Conservation (phyloP, 2,888 invertebrate genomes). For the Drosophila mulleri region DNA sequence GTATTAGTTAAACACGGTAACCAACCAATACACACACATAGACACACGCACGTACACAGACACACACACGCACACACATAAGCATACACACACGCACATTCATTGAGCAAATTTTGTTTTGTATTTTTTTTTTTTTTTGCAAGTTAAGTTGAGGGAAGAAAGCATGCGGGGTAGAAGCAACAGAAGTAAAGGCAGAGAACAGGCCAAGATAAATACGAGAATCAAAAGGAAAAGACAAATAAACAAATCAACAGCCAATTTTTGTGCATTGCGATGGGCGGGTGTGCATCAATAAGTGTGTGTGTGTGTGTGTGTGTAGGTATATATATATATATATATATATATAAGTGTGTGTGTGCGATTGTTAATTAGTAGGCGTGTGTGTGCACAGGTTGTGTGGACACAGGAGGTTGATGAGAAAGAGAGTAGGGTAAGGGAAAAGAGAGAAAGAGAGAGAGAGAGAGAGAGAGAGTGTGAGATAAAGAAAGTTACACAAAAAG, state of each 20-base stretch:
- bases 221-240: slow-evolving; percentile 39
- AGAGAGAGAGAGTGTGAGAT: slow-evolving; percentile 3
- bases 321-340: neutral
- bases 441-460: slow-evolving; percentile 20
- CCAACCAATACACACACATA: slow-evolving; percentile 62
- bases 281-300: slow-evolving; percentile 18
- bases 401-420: slow-evolving; percentile 1
- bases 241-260: slow-evolving; percentile 73
- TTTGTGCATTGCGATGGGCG: slow-evolving; percentile 55
- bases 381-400: slow-evolving; percentile 18
- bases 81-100: slow-evolving; percentile 27
- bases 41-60: slow-evolving; percentile 23
- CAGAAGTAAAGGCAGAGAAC: neutral
- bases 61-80: slow-evolving; percentile 19
- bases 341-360: slow-evolving; percentile 1
- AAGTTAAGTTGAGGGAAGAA: slow-evolving; percentile 23
- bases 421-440: slow-evolving; percentile 22
- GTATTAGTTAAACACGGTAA: slow-evolving; percentile 78
- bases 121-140: slow-evolving; percentile 15
- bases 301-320: slow-evolving; percentile 32
- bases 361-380: slow-evolving; percentile 21
- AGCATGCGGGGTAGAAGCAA: slow-evolving; percentile 40
- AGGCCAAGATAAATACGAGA: slow-evolving; percentile 32
- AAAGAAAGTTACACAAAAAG: slow-evolving; percentile 34
- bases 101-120: slow-evolving; percentile 13